phyloP scores from a whole-genome alignment of 2,113 vertebrate species.

The Andinoacara biseriatus region DNA sequence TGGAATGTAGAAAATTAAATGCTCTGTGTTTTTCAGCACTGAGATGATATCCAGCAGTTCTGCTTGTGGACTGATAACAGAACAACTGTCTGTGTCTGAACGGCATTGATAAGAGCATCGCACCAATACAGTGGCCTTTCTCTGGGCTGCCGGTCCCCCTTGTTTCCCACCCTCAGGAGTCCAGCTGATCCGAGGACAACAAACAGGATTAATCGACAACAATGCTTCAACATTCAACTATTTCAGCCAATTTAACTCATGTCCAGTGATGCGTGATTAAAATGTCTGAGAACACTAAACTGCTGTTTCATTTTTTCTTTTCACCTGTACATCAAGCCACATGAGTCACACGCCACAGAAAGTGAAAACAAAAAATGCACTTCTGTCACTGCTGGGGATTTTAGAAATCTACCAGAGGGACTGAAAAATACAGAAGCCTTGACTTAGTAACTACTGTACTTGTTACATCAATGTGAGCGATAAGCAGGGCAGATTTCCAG shows the following conservation, averaged over 20 bases:
- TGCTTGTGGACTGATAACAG: conserved; percentile 55
- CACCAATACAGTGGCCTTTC: conserved; percentile 75
- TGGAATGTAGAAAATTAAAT: conserved; percentile 36
- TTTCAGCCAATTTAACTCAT: conserved; percentile 8
- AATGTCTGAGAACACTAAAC: not conserved
- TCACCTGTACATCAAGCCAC: not conserved
- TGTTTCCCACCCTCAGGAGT: conserved; percentile 59
- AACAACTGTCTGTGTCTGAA: conserved; percentile 61
- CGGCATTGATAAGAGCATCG: conserved; percentile 64
- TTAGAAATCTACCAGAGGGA: not conserved
- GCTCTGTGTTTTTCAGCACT: not conserved
- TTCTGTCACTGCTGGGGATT: not conserved
- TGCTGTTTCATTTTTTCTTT: not conserved
- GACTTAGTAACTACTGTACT: not conserved
- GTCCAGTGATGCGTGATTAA: not conserved
- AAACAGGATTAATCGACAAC: conserved; percentile 25
- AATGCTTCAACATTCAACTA: conserved; percentile 1
- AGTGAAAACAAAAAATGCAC: not conserved
- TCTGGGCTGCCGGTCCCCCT: conserved; percentile 36
- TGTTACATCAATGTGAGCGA: not conserved
- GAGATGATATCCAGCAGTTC: conserved; percentile 31
- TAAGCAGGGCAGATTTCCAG: not conserved
- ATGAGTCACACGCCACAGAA: not conserved
- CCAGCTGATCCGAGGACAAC: conserved; percentile 17
- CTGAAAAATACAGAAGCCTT: not conserved